A percentile compares a stretch with the other conserved stretches of the same genome.
Evolutionary conservation across 2,113 vertebrate species (phyloP).

Genomic region (Excalfactoria chinensis): DNA sequence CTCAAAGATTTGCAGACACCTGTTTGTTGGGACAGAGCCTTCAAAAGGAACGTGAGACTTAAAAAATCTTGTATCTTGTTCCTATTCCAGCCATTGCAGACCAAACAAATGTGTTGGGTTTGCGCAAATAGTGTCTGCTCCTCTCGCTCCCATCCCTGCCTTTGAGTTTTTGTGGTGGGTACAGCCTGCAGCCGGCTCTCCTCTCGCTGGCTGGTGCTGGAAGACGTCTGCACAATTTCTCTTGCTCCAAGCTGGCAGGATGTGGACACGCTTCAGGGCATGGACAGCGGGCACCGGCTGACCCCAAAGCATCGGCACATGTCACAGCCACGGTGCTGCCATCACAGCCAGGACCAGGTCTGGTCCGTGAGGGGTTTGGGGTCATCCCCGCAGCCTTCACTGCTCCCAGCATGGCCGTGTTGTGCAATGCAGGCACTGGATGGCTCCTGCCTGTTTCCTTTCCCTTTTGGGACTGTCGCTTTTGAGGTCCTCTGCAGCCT

Average conservation of each 20-base stretch:
- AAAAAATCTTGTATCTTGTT: background rate
- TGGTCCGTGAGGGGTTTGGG: too few species aligned
- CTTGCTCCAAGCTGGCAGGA: constrained; percentile 12
- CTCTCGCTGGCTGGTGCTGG: constrained; percentile 30
- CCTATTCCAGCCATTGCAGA: constrained; percentile 46
- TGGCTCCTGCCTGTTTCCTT: background rate
- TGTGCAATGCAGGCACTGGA: background rate
- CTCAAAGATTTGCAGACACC: background rate
- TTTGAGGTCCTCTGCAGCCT: background rate
- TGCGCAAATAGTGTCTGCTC: constrained; percentile 39
- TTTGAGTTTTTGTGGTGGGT: background rate
- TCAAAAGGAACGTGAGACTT: background rate
- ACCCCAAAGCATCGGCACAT: too few species aligned
- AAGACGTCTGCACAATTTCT: background rate
- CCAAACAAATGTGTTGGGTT: constrained; percentile 51
- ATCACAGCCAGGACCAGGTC: background rate
- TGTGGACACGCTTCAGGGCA: background rate
- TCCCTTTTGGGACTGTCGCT: background rate
- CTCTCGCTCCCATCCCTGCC: background rate
- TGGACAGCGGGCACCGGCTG: background rate
- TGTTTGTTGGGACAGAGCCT: background rate
- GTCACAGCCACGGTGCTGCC: background rate
- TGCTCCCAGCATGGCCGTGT: background rate
- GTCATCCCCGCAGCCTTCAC: too few species aligned
- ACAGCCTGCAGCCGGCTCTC: constrained; percentile 37